Conservation (phyloP, 2,888 invertebrate genomes). For the Pristionchus japonicus region DNA sequence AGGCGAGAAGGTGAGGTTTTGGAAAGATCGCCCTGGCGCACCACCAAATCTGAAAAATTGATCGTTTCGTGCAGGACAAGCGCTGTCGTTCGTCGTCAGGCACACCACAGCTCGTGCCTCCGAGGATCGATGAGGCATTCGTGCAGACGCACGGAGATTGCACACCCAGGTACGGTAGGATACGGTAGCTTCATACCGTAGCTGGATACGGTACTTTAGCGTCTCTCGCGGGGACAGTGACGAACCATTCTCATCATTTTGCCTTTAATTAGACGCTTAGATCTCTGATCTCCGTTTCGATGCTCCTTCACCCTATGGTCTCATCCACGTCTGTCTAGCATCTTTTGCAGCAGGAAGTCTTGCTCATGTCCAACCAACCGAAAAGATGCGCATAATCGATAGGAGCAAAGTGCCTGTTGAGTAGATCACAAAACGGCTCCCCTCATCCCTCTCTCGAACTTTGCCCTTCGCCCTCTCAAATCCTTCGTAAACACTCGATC, state of each 20-base stretch:
- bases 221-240: too few relatives aligned
- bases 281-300: too few relatives aligned
- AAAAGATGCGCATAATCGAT: slow-evolving; percentile 11
- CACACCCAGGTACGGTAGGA: slow-evolving; percentile 26
- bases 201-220: too few relatives aligned
- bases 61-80: slow-evolving; percentile 3
- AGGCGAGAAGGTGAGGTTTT: slow-evolving; percentile 1
- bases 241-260: too few relatives aligned
- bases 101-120: neutral
- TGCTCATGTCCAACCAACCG: neutral
- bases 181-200: too few relatives aligned
- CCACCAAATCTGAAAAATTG: neutral
- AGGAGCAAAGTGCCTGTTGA: neutral
- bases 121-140: slow-evolving; percentile 17
- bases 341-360: neutral
- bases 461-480: neutral
- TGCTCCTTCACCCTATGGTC: neutral
- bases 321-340: neutral
- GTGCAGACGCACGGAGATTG: slow-evolving; percentile 19
- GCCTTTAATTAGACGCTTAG: too few relatives aligned
- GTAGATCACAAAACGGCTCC: neutral
- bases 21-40: neutral
- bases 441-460: neutral
- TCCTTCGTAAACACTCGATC: neutral
- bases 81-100: slow-evolving; percentile 14